Evolutionary conservation across 2,888 invertebrate genomes (phyloP), one percentile per base, ranked within the genome.

Genomic region (Ectobius pallidus): DNA sequence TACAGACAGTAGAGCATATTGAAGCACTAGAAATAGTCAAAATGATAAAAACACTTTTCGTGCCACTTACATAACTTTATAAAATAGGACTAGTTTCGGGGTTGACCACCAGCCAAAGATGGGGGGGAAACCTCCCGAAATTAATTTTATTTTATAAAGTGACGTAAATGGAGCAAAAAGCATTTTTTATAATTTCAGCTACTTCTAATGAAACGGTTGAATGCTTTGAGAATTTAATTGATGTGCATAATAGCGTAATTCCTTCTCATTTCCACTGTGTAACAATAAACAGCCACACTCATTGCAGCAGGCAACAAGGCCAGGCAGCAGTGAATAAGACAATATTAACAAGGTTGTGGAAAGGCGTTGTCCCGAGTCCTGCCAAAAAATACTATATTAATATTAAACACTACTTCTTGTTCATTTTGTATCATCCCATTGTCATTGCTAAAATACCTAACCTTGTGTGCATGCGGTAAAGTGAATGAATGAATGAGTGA

Each of bases 311-410:
- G 16, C 55, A 55, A 55, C 55, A 3, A 2, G 27, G 32, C 14
- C 58, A 6, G 11, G 58, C 27, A 14, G 58, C 30, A 30, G 7
- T 30, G 11, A 58, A 58, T 27, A 58, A 27, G 30, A 58, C 30
- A 58, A 30, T 30, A 58, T 14, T 7, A 34, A 34, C 6, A 32
- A 58, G 58, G 32, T 58, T 58, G 58, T 58, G 58, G 58, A 25
- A 25, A 30, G 58, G 27, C 30, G 27, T 14, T 27, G 58, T 58
- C 58, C 58, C 22, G 27, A 58, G 58, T 58, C 58, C 58, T 58
- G 58, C 58, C 58, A 58, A 46, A n/a, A n/a, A 52, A 52, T 52
- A 52, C 25, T 52, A 14, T 52, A 25, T 14, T 52, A 9, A 58
- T 58, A 58, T 58, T 58, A 58, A 58, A 34, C 27, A 30, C 22